These are phyloP conservation scores for Schizaphis graminum DNA, from an alignment of 2,888 invertebrate species.

Conservation along the genomic window DNA sequence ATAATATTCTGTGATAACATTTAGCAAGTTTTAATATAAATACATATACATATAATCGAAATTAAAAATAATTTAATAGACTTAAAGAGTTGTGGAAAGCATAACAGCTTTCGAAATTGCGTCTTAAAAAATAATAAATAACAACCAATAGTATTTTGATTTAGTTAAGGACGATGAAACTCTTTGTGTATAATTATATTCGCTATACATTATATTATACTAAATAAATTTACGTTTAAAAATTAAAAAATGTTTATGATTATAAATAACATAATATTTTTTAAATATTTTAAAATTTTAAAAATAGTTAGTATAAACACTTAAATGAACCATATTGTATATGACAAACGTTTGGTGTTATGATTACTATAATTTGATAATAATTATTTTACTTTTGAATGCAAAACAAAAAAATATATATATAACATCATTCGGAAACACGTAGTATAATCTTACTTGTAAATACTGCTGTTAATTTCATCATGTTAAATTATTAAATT, in stretches of 20 bases:
- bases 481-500: neutral
- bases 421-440: neutral
- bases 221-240: too few species aligned
- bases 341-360: neutral
- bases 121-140: neutral
- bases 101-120: neutral
- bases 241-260: too few species aligned
- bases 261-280: neutral
- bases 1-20: neutral
- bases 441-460: neutral
- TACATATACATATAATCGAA: rapidly evolving
- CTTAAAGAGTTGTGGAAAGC: neutral
- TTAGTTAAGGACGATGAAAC: neutral
- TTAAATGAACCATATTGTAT: neutral
- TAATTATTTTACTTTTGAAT: neutral
- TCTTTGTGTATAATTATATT: neutral
- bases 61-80: neutral
- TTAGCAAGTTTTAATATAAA: neutral
- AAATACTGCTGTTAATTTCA: neutral
- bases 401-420: neutral
- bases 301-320: neutral
- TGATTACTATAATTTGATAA: neutral
- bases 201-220: neutral
- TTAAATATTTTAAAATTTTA: neutral
- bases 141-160: neutral